Evolutionary conservation across 2,113 vertebrate genomes (phyloP), one percentile per base, ranked within the genome.

Genomic region (Oreotrochilus melanogaster): DNA sequence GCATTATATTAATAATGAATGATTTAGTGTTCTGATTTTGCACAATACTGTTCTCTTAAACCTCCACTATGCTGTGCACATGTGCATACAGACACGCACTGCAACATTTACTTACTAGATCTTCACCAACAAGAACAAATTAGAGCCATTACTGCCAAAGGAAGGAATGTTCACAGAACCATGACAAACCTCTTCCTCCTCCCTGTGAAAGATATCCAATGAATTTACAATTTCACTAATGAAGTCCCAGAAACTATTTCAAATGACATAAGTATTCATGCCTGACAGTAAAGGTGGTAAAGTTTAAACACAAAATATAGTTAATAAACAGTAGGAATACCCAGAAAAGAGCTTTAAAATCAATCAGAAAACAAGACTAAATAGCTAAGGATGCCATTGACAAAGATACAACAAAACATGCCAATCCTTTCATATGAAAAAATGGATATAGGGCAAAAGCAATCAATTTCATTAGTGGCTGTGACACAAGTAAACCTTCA

Each of bases 81-180:
- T 2, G 8, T 5, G 6, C 39, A 48, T 11, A 42, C 8, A 17
- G 33, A 60, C 22, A n/a, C 7, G 24, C 37, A 28, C 21, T 21
- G 14, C 25, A 47, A 30, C 7, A 66, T n/a, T 48, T 75, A 42
- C 64, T 43, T 31, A 57, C 39, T 27, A 73, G 25, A 18, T 87
- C 28, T 72, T 50, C 53, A 50, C 19, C 21, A 61, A 8, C 33
- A 43, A 51, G 24, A 62, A 73, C 3, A 73, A 72, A 62, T 57
- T 18, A 45, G 11, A 78, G 24, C 4, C 42, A 50, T 15, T 24
- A 56, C 1, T 24, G 28, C 21, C 47, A 73, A 67, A 85, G 21
- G 42, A 73, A 3, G 31, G 42, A 73, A 78, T 0, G 1, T 35
- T 73, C 54, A 69, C 35, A 0, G 0, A 78, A 47, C 28, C 0